Percentiles rank a stretch among this genome's conserved stretches.
These are phyloP conservation scores for Drosophila ficusphila DNA, from an alignment of 1,140 invertebrate species.

Conservation along the genomic window DNA sequence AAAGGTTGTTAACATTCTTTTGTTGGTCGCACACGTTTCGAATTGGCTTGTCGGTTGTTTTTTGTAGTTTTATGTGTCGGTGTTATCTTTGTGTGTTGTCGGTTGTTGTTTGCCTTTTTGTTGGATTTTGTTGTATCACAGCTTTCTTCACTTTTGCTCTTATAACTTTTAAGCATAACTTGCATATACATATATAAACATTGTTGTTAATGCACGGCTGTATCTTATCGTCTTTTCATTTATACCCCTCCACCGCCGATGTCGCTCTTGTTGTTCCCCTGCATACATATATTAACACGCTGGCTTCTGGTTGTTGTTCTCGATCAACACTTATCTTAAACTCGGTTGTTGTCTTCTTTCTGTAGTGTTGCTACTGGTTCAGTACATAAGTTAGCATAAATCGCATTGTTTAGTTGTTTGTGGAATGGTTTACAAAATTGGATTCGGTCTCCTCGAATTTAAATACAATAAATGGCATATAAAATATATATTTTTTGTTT, in stretches of 20 bases:
- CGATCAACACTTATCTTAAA: slow-evolving; percentile 34
- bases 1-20: slow-evolving; percentile 65
- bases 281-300: slow-evolving; percentile 46
- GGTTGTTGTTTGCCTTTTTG: slow-evolving; percentile 46
- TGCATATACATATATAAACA: slow-evolving; percentile 67
- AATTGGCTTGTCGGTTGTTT: slow-evolving; percentile 61
- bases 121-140: slow-evolving; percentile 64
- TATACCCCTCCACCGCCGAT: neutral
- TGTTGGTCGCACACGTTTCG: slow-evolving; percentile 79
- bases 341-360: slow-evolving; percentile 29
- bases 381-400: slow-evolving; percentile 71
- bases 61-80: slow-evolving; percentile 31
- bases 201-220: slow-evolving; percentile 61
- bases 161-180: slow-evolving; percentile 77
- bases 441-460: slow-evolving; percentile 57
- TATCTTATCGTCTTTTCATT: slow-evolving; percentile 5
- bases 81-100: slow-evolving; percentile 45
- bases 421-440: slow-evolving; percentile 80
- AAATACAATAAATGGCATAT: slow-evolving; percentile 82
- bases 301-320: slow-evolving; percentile 44
- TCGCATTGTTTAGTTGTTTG: slow-evolving; percentile 43
- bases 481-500: slow-evolving; percentile 64
- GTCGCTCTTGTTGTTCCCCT: slow-evolving; percentile 18
- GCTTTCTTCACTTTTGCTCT: slow-evolving; percentile 75
- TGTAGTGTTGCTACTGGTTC: slow-evolving; percentile 15